Evolutionary conservation across 2,113 vertebrate genomes (phyloP), one percentile per base, ranked within the genome.

Genomic region (Carassius carassius): DNA sequence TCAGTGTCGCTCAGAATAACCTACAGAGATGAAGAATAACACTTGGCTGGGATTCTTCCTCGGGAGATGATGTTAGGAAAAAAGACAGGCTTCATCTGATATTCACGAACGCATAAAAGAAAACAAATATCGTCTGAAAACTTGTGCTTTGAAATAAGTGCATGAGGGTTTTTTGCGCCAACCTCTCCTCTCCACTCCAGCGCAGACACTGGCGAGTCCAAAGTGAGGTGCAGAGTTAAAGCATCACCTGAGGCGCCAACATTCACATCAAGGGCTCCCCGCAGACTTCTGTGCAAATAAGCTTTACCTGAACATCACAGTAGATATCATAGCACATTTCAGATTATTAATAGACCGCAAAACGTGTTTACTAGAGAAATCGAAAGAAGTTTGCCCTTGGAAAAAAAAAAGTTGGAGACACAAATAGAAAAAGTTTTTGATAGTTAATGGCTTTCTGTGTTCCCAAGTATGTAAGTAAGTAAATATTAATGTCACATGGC

Each of bases 201-300:
- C 29, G 32, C 32, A 58, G 65, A 70, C 3, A 72, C 47, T 82
- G 80, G 21, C 25, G 12, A 70, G 49, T 58, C 67, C 67, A 72
- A 82, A 82, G 11, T 72, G 80, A 82, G 80, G 49, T 56, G 32
- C 80, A 17, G 65, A 65, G 80, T 72, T 72, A 82, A 72, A 82
- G 29, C 80, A 17, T 72, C 49, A 72, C 80, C 80, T 41, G 63
- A 82, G 29, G 49, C 65, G 35, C 7, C 29, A 19, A 1, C 65
- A 23, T 10, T 21, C 65, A 70, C 80, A 82, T 56, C 63, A 49
- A 62, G 56, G 58, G 56, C 9, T 81, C 47, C 65, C 62, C 19
- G 37, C 6, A n/a, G 44, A 54, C 49, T 37, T 37, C 29, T 82
- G 65, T 70, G 25, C 37, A 81, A 32, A 67, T 67, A 67, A n/a